Percentiles rank a stretch among this genome's conserved stretches.
Evolutionary conservation across 2,113 vertebrate species (phyloP).

Genomic region (Ciconia maguari): DNA sequence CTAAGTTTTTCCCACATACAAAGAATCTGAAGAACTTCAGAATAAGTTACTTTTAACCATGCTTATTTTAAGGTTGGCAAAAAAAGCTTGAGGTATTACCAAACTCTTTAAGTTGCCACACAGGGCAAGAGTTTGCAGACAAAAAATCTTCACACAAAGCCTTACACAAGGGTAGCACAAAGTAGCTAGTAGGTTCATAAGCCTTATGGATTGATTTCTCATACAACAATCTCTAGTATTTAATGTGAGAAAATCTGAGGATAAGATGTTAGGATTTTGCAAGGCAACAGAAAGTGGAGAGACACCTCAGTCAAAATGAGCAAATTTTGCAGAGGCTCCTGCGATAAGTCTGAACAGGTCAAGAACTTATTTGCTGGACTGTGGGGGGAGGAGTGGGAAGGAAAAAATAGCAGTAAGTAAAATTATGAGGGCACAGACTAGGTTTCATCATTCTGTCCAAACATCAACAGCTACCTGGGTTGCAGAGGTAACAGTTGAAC

Average conservation of each 20-base stretch:
- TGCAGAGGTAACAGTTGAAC: neutral
- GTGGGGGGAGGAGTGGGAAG: neutral
- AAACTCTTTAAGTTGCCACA: neutral
- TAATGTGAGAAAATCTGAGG: neutral
- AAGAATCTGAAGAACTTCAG: neutral
- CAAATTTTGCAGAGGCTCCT: neutral
- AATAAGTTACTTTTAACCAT: neutral
- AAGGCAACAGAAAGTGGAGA: neutral
- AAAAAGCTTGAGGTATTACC: neutral
- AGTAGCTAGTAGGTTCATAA: neutral
- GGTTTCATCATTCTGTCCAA: neutral
- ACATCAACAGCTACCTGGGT: neutral
- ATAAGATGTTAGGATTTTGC: neutral
- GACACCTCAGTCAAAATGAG: neutral
- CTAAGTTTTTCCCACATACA: neutral
- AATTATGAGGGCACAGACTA: neutral
- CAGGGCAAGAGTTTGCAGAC: neutral
- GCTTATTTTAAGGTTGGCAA: neutral
- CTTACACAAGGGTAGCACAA: neutral
- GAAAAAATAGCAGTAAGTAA: neutral
- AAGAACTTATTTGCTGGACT: neutral
- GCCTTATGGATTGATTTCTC: neutral
- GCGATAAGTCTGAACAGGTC: neutral
- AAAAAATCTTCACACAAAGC: neutral
- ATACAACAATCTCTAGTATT: neutral